Percentiles rank a stretch among this genome's conserved stretches.
Evolutionary conservation across 2,888 invertebrate genomes (phyloP).

Genomic region (Pterostichus niger): DNA sequence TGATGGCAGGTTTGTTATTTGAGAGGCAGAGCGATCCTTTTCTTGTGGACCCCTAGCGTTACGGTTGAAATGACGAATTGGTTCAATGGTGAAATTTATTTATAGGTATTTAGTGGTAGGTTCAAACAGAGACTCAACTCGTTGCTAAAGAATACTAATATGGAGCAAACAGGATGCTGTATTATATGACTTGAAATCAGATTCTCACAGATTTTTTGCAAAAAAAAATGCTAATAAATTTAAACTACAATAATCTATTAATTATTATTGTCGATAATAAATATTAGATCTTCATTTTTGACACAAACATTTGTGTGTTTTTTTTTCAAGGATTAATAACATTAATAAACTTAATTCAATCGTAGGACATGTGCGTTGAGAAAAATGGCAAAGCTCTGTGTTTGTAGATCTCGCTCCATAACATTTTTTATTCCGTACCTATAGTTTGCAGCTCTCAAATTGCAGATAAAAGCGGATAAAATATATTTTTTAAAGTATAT

Average conservation of each 20-base stretch:
- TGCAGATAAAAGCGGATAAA: too few relatives aligned
- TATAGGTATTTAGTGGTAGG: slow-evolving; percentile 33
- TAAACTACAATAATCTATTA: neutral
- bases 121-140: neutral
- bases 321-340: too few relatives aligned
- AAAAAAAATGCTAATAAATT: neutral
- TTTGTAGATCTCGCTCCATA: too few relatives aligned
- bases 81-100: slow-evolving; percentile 37
- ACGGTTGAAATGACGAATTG: slow-evolving; percentile 51
- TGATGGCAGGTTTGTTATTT: slow-evolving; percentile 44
- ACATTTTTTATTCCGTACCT: too few relatives aligned
- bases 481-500: too few relatives aligned
- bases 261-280: neutral
- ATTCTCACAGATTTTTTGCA: slow-evolving; percentile 7
- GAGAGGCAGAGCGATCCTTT: slow-evolving; percentile 9
- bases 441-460: too few relatives aligned
- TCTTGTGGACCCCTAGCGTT: slow-evolving; percentile 42
- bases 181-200: neutral
- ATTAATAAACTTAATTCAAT: too few relatives aligned
- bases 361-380: too few relatives aligned
- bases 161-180: slow-evolving; percentile 7
- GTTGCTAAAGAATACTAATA: slow-evolving; percentile 25
- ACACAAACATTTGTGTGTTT: too few relatives aligned
- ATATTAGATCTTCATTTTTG: neutral
- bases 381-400: too few relatives aligned